Evolutionary conservation across 2,113 vertebrate species (phyloP).

Genomic region (Hucho hucho): DNA sequence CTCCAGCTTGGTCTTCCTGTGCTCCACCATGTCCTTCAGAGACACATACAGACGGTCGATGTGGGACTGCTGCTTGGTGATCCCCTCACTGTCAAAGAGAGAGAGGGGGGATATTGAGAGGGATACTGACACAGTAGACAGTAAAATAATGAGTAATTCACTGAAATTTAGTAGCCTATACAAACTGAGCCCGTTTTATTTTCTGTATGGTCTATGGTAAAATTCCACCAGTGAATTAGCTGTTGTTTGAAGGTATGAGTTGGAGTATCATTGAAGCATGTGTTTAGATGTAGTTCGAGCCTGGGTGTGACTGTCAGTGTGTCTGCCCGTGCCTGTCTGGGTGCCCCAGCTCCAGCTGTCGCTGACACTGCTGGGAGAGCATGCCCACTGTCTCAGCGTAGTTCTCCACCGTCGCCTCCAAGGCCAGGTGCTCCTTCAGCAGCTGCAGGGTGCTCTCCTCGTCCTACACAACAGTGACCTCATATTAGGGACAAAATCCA

Average conservation of each 20-base stretch:
- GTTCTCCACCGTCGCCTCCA: slow-evolving; percentile 89
- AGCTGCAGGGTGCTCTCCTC: slow-evolving; percentile 87
- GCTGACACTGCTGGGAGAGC: slow-evolving; percentile 84
- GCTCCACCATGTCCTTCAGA: slow-evolving; percentile 89
- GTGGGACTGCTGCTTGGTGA: slow-evolving; percentile 89
- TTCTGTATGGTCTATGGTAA: background rate
- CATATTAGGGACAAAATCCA: background rate
- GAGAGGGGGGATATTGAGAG: slow-evolving; percentile 3
- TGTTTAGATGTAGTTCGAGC: background rate
- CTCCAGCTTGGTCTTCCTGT: slow-evolving; percentile 84
- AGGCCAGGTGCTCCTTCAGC: slow-evolving; percentile 84
- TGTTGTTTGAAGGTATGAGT: background rate
- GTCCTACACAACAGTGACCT: slow-evolving; percentile 68
- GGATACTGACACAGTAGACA: background rate
- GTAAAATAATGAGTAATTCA: background rate
- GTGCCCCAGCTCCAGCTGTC: slow-evolving; percentile 82
- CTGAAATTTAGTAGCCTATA: background rate
- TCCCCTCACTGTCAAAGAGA: slow-evolving; percentile 71
- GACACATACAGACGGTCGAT: slow-evolving; percentile 88
- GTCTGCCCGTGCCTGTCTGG: slow-evolving; percentile 80
- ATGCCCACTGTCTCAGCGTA: slow-evolving; percentile 87
- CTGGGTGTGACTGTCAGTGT: background rate
- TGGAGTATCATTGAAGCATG: no score
- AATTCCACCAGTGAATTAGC: no score
- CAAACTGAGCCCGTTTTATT: background rate